Evolutionary conservation across 2,888 invertebrate species (phyloP).

Genomic region (Lithophane socia): DNA sequence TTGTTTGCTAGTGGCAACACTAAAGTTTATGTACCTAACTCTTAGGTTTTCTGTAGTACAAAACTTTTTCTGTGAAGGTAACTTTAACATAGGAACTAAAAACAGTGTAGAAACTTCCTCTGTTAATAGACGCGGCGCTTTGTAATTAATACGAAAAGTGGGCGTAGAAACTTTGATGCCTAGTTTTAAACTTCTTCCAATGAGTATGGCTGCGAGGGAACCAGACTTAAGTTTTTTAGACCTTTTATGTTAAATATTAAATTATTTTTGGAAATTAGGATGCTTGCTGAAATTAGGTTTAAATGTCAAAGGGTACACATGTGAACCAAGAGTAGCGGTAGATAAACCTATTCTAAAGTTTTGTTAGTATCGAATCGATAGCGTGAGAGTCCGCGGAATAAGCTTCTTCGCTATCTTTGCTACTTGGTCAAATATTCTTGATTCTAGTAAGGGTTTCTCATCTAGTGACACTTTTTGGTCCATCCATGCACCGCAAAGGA

Average conservation of each 20-base stretch:
- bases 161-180: background rate
- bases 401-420: background rate
- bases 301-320: background rate
- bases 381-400: background rate
- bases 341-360: background rate
- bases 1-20: constrained; percentile 8
- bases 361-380: background rate
- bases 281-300: background rate
- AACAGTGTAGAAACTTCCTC: constrained; percentile 1
- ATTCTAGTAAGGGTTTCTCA: background rate
- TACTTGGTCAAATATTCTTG: background rate
- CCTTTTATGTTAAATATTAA: background rate
- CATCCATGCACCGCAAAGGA: background rate
- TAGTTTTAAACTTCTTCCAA: constrained; percentile 3
- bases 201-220: background rate
- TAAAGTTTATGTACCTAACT: constrained; percentile 11
- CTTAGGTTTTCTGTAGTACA: background rate
- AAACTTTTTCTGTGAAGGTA: constrained; percentile 1
- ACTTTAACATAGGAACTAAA: constrained; percentile 9
- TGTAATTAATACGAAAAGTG: constrained; percentile 28
- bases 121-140: constrained; percentile 16
- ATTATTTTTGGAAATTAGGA: background rate
- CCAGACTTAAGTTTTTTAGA: background rate
- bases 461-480: background rate
- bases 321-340: background rate